Evolutionary conservation across 37 sponge, comb jelly and placozoan genomes (phyloP).

Genomic region (Beroe forskalii): DNA sequence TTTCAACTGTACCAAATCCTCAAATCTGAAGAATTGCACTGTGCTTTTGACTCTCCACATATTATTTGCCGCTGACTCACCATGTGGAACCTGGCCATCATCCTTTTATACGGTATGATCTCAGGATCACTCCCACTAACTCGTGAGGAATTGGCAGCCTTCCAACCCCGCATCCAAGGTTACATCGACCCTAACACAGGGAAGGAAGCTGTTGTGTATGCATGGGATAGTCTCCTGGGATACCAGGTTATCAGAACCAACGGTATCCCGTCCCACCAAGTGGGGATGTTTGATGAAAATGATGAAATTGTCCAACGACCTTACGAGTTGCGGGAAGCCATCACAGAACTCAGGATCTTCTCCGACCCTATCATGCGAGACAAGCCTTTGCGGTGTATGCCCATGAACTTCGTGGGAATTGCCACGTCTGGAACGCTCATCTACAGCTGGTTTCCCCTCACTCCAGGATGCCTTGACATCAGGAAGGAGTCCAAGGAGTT

Average conservation of each 20-base stretch:
- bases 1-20: no score
- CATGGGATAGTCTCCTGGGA: background rate
- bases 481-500: background rate
- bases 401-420: background rate
- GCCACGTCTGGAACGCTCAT: slow-evolving; percentile 3
- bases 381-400: background rate
- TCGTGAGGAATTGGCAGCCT: slow-evolving; percentile 20
- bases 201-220: background rate
- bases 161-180: background rate
- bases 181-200: background rate
- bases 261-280: slow-evolving; percentile 15
- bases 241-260: background rate
- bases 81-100: no score
- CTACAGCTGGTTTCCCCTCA: background rate
- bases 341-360: background rate
- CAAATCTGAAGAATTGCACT: no score
- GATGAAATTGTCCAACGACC: background rate
- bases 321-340: background rate
- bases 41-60: no score
- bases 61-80: no score
- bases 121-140: background rate
- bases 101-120: no score
- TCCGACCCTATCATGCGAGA: background rate
- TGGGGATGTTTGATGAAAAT: background rate
- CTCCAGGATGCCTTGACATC: background rate